Conservation (phyloP, 2,113 vertebrate species). For the Pampusana beccarii region DNA sequence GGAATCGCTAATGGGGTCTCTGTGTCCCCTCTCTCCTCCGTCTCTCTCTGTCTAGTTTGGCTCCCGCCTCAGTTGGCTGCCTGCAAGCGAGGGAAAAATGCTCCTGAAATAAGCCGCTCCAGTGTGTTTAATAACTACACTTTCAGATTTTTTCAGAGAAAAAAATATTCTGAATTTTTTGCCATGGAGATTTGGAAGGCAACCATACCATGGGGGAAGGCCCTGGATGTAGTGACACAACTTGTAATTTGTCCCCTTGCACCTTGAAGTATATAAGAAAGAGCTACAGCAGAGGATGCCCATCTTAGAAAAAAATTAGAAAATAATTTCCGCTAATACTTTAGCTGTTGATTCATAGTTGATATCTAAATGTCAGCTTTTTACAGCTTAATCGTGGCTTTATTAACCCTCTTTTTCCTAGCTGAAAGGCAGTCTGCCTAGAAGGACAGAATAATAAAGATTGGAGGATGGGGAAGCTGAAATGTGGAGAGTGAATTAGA, state of each 20-base stretch:
- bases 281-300: background rate
- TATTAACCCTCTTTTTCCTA: slow-evolving; percentile 56
- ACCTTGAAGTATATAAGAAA: background rate
- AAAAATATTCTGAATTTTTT: slow-evolving; percentile 77
- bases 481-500: slow-evolving; percentile 27
- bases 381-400: slow-evolving; percentile 65
- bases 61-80: background rate
- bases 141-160: slow-evolving; percentile 77
- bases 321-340: slow-evolving; percentile 31
- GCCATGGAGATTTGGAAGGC: slow-evolving; percentile 58
- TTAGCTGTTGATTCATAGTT: slow-evolving; percentile 37
- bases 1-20: slow-evolving; percentile 41
- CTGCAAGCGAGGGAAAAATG: slow-evolving; percentile 55
- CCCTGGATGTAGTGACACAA: background rate
- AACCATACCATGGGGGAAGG: slow-evolving; percentile 18
- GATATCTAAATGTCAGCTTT: slow-evolving; percentile 56
- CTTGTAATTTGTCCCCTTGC: slow-evolving; percentile 46
- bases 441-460: slow-evolving; percentile 31
- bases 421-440: slow-evolving; percentile 13
- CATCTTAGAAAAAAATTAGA: background rate
- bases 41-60: slow-evolving; percentile 14
- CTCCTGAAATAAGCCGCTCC: slow-evolving; percentile 72
- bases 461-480: slow-evolving; percentile 25
- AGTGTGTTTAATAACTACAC: slow-evolving; percentile 75
- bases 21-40: slow-evolving; percentile 1